Base-by-base conservation (phyloP, 2,113 vertebrate species). In the Gallinago media region DNA sequence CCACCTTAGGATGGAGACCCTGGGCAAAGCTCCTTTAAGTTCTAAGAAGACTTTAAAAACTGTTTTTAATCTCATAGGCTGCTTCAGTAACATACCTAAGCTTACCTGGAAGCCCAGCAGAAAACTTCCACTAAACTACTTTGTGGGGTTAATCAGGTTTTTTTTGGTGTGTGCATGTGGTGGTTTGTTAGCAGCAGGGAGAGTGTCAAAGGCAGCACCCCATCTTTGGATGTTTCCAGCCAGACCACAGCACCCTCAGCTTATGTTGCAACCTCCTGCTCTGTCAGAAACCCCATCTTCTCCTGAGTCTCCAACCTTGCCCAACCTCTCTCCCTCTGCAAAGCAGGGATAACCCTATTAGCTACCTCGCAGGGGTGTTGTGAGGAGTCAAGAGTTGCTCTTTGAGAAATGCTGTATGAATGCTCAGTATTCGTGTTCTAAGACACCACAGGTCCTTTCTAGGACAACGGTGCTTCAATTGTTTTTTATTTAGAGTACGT, bases 321-420 rank as follows among this genome's bases (percentile, higher is more conserved):
- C 50, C 4, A 0, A 58, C 77, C 25, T 70, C 52, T 32, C 59
- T 27, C 42, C 44, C 61, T 65, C 55, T 59, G 85, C 42, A 85
- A 47, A 88, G 91, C 89, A 88, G 56, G 70, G 77, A n/a, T 56
- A 63, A 88, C 54, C 52, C 26, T 20, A 23, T 42, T 26, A 75
- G 78, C 94, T 92, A 77, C 79, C 83, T 96, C 80, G 2, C 76
- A 54, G 71, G 83, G 63, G 36, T 72, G 66, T 16, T 85, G 58
- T 76, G 79, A 70, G 88, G 80, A 55, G 54, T 42, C 4, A 5
- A 15, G 42, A 4, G 4, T 46, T 68, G 71, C 40, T 74, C 25
- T 88, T n/a, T 32, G 56, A 91, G 34, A 40, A 50, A 65, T 44
- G 88, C 61, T 58, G 49, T 61, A n/a, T n/a, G 36, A 74, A 50